Conservation (phyloP, 2,797 vertebrate species). For the Mus spretus region DNA sequence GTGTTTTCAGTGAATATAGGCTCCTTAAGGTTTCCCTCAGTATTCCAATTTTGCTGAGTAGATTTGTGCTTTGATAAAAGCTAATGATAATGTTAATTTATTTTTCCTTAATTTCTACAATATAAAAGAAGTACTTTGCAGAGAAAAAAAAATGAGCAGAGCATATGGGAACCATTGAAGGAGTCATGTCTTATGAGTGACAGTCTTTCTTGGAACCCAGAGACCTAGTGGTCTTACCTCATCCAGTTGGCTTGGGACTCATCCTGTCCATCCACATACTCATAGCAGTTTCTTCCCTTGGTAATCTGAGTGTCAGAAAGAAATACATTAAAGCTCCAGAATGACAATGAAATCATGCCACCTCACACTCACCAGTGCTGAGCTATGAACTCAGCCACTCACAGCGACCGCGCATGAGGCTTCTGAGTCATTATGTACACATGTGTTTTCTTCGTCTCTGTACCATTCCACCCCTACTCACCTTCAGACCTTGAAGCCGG, state of each 20-base stretch:
- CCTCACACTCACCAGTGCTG: background rate
- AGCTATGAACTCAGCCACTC: background rate
- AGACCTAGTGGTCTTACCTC: slow-evolving; percentile 87
- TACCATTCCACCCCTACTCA: background rate
- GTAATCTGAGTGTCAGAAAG: slow-evolving; percentile 87
- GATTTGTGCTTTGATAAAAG: slow-evolving; percentile 3
- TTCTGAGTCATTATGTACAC: background rate
- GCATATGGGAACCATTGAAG: background rate
- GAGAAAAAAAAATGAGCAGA: background rate
- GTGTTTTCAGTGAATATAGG: background rate
- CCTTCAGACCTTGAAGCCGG: background rate
- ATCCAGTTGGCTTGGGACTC: slow-evolving; percentile 93
- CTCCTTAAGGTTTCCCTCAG: background rate
- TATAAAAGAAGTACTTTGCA: background rate
- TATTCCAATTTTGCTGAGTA: background rate
- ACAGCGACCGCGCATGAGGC: background rate
- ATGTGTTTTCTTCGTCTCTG: background rate
- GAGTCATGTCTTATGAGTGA: background rate
- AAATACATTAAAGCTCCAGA: background rate
- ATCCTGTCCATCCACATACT: slow-evolving; percentile 91
- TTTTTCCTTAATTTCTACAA: background rate
- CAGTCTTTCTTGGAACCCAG: no score
- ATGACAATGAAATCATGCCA: background rate
- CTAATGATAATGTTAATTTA: background rate
- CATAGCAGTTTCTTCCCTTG: slow-evolving; percentile 88